Evolutionary conservation across 2,888 invertebrate species (phyloP).

Genomic region (Pycnomerus fuliginosus): DNA sequence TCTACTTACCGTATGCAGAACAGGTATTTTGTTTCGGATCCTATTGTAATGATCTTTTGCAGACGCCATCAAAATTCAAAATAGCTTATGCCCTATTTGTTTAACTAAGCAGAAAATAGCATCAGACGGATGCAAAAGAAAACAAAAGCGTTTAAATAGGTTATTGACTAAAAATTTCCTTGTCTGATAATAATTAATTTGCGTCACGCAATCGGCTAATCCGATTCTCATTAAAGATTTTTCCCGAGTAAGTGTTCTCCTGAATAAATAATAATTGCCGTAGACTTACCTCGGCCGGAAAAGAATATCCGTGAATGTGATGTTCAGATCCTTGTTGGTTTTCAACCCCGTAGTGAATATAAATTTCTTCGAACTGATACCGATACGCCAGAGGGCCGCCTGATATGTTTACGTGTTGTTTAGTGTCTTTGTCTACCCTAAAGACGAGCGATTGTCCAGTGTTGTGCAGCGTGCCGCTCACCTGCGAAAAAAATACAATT

Average conservation of each 20-base stretch:
- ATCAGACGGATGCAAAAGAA: too few species aligned
- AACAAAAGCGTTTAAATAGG: too few species aligned
- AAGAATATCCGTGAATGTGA: constrained; percentile 89
- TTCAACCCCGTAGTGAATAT: constrained; percentile 91
- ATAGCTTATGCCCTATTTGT: too few species aligned
- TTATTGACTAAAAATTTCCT: too few species aligned
- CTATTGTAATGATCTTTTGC: too few species aligned
- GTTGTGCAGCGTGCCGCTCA: constrained; percentile 86
- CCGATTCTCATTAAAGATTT: constrained; percentile 12
- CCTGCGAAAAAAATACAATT: constrained; percentile 56
- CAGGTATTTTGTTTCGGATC: too few species aligned
- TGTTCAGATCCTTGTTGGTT: constrained; percentile 95
- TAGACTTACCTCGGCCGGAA: constrained; percentile 90
- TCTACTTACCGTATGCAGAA: too few species aligned
- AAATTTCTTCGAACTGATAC: constrained; percentile 94
- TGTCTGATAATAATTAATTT: too few species aligned
- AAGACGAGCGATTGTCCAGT: constrained; percentile 94
- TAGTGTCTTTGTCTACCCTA: constrained; percentile 85
- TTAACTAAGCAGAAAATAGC: too few species aligned
- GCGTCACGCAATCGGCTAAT: constrained; percentile 17
- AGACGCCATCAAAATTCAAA: too few species aligned
- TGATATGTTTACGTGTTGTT: constrained; percentile 91
- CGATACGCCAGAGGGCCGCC: constrained; percentile 95
- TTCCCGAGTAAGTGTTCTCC: background rate
- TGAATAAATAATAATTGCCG: constrained; percentile 1